phyloP scores from a whole-genome alignment of 2,113 vertebrate genomes.

The Pangasianodon hypophthalmus region DNA sequence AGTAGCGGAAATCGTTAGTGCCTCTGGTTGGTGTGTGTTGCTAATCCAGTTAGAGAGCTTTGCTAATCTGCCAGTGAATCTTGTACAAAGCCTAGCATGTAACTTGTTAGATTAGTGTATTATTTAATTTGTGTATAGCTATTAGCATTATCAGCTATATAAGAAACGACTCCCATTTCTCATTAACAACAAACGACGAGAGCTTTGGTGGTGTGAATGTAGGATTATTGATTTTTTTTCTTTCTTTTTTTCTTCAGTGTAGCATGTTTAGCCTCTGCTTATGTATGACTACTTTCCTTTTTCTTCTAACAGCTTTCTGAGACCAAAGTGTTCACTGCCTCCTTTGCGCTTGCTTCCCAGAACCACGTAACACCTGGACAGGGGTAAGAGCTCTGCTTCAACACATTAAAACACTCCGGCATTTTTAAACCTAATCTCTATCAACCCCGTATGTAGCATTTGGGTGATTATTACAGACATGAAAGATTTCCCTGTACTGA shows the following conservation, averaged over 20 bases:
- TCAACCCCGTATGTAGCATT: neutral
- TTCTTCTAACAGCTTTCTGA: slow-evolving; percentile 84
- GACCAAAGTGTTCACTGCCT: slow-evolving; percentile 96
- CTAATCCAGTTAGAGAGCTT: neutral
- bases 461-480: neutral
- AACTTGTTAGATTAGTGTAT: too few species aligned
- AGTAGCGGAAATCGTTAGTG: neutral
- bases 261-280: neutral
- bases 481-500: neutral
- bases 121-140: neutral
- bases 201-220: neutral
- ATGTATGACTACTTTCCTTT: neutral
- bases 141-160: neutral
- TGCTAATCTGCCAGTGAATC: neutral
- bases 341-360: slow-evolving; percentile 77
- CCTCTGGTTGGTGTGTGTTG: neutral
- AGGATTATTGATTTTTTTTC: neutral
- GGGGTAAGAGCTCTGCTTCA: slow-evolving; percentile 73
- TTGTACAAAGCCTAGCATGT: neutral
- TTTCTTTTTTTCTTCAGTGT: neutral
- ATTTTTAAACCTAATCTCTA: neutral
- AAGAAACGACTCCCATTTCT: neutral
- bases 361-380: slow-evolving; percentile 78
- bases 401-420: neutral
- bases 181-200: neutral